Evolutionary conservation across 2,113 vertebrate species (phyloP), one percentile per base, ranked within the genome.

Genomic region (Riparia riparia): DNA sequence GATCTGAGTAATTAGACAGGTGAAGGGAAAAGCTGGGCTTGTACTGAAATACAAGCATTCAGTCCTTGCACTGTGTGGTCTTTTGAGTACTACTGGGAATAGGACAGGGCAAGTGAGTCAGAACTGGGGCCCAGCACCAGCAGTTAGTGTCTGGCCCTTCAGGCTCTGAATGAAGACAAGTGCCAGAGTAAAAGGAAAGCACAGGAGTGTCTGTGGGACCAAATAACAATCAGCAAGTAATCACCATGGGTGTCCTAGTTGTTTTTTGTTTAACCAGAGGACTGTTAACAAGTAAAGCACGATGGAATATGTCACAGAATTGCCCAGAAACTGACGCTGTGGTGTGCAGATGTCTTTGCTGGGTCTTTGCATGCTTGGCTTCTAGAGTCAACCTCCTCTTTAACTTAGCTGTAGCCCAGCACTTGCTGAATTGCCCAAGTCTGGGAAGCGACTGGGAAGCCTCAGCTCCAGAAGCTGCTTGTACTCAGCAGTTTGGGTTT

Each of bases 21-120:
- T 44, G 58, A 88, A 90, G 66, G 57, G 69, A 93, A 94, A 95
- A 93, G 42, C 2, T 16, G 79, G 77, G 41, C 21, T 83, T 91
- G 86, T 86, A 77, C 34, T 66, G 37, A 90, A 93, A 81, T 34
- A 28, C 32, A 80, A 39, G 64, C 12, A 5, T 76, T 87, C 54
- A 69, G 37, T 42, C 32, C 49, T 64, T 83, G 68, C 54, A 50
- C 39, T 0, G 0, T 54, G 32, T 34, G 45, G 19, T 82, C 86
- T 95, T 84, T 49, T 50, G 42, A 69, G 47, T 57, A 70, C 50
- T 45, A 28, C 70, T 61, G 70, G 61, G 41, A 53, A 53, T 6
- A 76, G 44, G 32, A 57, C 14, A 64, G 65, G 57, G 57, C 22
- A 53, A 61, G 39, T 51, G 80, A 84, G 37, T 82, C 84, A 87